Percentiles rank a stretch among this genome's conserved stretches.
These are phyloP conservation scores for Philopedon plagiatum DNA, from an alignment of 2,888 invertebrate species.

Conservation along the genomic window DNA sequence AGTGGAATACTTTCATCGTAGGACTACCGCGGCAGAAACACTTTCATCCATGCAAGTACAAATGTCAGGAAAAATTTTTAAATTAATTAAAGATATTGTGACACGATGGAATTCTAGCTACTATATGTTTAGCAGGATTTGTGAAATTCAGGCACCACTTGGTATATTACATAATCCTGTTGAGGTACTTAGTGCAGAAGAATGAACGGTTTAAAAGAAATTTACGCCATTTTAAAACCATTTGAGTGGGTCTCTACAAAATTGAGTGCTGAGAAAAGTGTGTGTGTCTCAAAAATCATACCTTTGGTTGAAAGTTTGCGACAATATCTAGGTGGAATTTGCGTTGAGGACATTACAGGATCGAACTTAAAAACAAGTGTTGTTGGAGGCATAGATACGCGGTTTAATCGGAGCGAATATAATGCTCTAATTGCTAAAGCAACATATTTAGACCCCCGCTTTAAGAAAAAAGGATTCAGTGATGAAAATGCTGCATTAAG, in stretches of 20 bases:
- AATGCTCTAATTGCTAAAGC: not conserved
- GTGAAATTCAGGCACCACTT: constrained; percentile 45
- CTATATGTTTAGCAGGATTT: constrained; percentile 51
- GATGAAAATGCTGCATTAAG: not conserved
- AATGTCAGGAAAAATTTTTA: not conserved
- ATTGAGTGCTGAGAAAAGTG: constrained; percentile 38
- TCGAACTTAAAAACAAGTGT: not conserved
- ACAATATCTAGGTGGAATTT: constrained; percentile 2
- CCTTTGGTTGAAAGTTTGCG: not conserved
- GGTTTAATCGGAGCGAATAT: not conserved
- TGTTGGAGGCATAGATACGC: not conserved
- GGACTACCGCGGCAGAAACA: constrained; percentile 4
- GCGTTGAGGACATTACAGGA: not conserved
- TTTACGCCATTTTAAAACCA: constrained; percentile 47
- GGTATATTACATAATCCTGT: constrained; percentile 52
- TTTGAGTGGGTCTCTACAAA: constrained; percentile 49
- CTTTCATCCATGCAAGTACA: not conserved
- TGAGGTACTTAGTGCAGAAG: constrained; percentile 39
- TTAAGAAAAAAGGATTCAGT: constrained; percentile 3
- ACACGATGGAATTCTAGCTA: constrained; percentile 53
- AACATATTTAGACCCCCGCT: constrained; percentile 8
- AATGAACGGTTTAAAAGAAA: constrained; percentile 49
- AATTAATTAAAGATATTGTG: constrained; percentile 32
- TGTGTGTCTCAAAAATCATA: constrained; percentile 6
- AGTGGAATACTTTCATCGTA: not conserved